A percentile compares a stretch with the other conserved stretches of the same genome.
Evolutionary conservation across 2,888 invertebrate species (phyloP).

Genomic region (Drosophila recens): DNA sequence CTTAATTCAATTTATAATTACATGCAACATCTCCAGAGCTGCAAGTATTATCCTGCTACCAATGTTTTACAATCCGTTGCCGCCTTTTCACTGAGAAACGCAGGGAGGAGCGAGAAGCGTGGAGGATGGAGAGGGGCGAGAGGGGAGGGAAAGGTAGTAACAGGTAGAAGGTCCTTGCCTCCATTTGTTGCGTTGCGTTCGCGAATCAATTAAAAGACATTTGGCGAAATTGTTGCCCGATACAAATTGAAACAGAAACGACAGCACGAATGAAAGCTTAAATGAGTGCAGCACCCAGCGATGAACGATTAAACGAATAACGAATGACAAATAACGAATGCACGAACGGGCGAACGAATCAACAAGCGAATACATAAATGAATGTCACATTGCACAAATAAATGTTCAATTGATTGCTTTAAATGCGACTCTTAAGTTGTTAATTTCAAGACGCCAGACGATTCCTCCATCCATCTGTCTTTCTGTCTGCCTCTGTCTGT

Average conservation of each 20-base stretch:
- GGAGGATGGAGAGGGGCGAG: not conserved
- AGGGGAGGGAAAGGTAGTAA: not conserved
- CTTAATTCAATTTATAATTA: constrained; percentile 77
- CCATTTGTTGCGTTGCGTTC: constrained; percentile 12
- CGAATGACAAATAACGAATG: constrained; percentile 24
- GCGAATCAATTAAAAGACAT: constrained; percentile 70
- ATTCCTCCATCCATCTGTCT: not conserved
- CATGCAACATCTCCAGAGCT: constrained; percentile 33
- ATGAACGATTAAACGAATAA: constrained; percentile 23
- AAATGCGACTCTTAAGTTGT: constrained; percentile 20
- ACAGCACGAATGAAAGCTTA: constrained; percentile 39
- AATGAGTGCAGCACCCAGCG: constrained; percentile 43
- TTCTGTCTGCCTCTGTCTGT: not conserved
- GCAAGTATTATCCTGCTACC: constrained; percentile 30
- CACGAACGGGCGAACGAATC: constrained; percentile 27
- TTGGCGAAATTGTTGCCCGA: constrained; percentile 54
- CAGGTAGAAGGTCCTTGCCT: not conserved
- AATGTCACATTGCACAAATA: constrained; percentile 49
- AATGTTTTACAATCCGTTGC: constrained; percentile 28
- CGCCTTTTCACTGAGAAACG: constrained; percentile 17
- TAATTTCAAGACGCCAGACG: not conserved
- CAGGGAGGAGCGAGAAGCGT: not conserved
- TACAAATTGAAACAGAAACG: constrained; percentile 58
- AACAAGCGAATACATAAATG: constrained; percentile 46
- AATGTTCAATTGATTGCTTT: constrained; percentile 39